Conservation (phyloP, 1,140 invertebrate genomes). For the Steinernema khuongi region DNA sequence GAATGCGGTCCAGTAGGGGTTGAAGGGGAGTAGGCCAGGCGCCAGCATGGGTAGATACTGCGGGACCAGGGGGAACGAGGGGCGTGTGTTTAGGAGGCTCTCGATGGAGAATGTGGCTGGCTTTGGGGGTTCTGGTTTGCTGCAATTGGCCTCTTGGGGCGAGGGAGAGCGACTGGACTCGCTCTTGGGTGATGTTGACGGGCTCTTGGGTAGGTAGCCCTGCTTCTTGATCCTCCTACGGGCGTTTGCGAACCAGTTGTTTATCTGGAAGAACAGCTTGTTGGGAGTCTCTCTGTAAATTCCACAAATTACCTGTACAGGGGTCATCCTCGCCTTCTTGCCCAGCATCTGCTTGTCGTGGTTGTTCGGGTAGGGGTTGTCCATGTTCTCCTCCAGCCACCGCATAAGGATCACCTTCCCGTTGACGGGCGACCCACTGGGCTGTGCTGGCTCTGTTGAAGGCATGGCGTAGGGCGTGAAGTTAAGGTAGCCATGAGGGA, state of each 20-base stretch:
- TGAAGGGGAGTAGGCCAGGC: neutral
- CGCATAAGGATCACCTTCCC: neutral
- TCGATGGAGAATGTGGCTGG: neutral
- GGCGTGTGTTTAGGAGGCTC: neutral
- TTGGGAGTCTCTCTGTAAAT: neutral
- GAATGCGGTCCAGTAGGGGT: neutral
- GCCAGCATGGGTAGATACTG: neutral
- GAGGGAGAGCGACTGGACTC: neutral
- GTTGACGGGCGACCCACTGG: neutral
- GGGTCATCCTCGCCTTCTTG: neutral
- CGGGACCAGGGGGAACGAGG: neutral
- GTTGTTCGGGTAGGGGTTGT: conserved; percentile 1
- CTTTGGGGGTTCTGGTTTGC: neutral
- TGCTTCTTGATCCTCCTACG: conserved; percentile 8
- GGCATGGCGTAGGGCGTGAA: neutral
- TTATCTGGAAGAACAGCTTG: neutral
- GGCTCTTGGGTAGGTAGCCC: neutral
- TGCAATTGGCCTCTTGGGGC: neutral
- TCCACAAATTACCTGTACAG: neutral
- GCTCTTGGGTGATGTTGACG: neutral
- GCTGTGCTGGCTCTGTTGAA: neutral
- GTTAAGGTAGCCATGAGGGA: neutral
- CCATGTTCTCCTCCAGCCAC: neutral
- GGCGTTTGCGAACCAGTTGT: conserved; percentile 9
- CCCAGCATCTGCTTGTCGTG: neutral